These are phyloP conservation scores for Fregata magnificens DNA, from an alignment of 2,113 vertebrate species.

Conservation along the genomic window DNA sequence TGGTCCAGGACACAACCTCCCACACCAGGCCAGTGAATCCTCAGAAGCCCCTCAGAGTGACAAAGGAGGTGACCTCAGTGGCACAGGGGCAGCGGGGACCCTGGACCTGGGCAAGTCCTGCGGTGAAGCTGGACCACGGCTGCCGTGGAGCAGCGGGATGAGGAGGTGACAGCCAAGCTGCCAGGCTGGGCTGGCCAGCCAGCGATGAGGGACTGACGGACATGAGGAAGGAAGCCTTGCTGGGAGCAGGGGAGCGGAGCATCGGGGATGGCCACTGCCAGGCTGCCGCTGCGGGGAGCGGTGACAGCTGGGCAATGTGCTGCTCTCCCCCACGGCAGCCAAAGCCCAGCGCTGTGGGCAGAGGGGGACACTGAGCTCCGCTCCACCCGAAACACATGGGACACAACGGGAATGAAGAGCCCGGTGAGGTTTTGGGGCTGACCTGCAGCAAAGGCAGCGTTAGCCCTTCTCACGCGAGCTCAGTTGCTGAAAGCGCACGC, in stretches of 20 bases:
- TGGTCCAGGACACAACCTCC: accelerated
- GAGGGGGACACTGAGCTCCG: not conserved
- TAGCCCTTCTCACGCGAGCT: not conserved
- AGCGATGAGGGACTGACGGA: not conserved
- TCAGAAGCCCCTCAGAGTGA: not conserved
- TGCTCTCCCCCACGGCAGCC: not conserved
- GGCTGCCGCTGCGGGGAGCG: not conserved
- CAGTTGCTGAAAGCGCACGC: accelerated
- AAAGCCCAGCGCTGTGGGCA: accelerated
- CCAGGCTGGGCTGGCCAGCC: not conserved
- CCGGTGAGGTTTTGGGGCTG: not conserved
- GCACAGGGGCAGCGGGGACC: not conserved
- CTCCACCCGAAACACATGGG: not conserved
- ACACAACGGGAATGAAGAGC: accelerated
- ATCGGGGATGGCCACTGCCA: not conserved
- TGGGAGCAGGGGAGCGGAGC: not conserved
- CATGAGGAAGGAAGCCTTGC: not conserved
- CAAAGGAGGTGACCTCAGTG: not conserved
- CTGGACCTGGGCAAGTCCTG: accelerated
- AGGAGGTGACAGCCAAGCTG: not conserved
- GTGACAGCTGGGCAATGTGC: accelerated
- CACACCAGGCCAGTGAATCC: not conserved
- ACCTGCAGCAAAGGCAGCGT: not conserved
- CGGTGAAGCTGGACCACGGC: accelerated
- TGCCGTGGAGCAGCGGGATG: not conserved